Conservation (phyloP, 2,888 invertebrate genomes). For the Leptothorax acervorum region DNA sequence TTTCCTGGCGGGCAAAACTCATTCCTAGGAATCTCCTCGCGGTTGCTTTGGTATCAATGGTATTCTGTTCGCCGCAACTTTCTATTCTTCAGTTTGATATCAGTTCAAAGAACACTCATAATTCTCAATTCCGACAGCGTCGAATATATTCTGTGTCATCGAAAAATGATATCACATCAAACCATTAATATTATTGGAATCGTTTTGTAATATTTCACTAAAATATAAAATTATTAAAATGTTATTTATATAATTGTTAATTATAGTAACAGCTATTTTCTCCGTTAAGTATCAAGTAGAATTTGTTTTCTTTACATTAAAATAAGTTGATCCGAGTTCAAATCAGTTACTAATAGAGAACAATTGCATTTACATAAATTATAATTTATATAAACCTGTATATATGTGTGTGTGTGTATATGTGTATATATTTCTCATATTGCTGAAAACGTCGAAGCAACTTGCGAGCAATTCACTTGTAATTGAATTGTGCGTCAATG, state of each 20-base stretch:
- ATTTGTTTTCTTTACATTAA: background rate
- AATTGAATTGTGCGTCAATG: constrained; percentile 44
- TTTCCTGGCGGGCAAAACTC: constrained; percentile 49
- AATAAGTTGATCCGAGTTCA: background rate
- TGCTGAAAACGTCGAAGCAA: constrained; percentile 30
- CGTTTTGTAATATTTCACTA: background rate
- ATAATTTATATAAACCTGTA: background rate
- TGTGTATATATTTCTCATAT: background rate
- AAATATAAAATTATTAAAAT: background rate
- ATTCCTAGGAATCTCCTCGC: constrained; percentile 30
- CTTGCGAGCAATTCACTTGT: background rate
- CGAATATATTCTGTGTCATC: background rate
- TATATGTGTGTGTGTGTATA: background rate
- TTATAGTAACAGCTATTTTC: background rate
- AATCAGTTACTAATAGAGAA: background rate
- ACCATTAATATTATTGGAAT: background rate
- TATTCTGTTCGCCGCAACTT: constrained; percentile 37
- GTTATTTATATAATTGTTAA: background rate
- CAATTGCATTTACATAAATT: constrained; percentile 11
- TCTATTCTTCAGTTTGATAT: constrained; percentile 38
- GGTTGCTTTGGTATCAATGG: constrained; percentile 49
- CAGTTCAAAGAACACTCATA: constrained; percentile 6
- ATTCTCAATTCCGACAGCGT: background rate
- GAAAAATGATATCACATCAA: background rate
- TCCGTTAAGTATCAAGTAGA: background rate